phyloP scores from a whole-genome alignment of 2,797 vertebrate species.

The Carcharodon carcharias region DNA sequence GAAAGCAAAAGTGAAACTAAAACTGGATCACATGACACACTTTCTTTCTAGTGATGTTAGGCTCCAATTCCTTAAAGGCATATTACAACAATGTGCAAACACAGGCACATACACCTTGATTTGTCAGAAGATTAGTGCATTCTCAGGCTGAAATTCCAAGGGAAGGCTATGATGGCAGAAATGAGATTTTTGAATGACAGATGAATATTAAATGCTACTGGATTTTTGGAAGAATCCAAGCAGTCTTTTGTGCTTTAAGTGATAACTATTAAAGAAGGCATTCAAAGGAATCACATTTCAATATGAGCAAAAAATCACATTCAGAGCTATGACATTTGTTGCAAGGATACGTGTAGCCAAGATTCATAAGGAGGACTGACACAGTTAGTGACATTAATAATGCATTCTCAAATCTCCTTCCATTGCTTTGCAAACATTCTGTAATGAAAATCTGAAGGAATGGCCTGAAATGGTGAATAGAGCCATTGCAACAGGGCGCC shows the following conservation, averaged over 20 bases:
- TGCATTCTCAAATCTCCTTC: background rate
- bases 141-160: background rate
- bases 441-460: background rate
- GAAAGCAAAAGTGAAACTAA: too few relatives aligned
- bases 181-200: background rate
- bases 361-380: background rate
- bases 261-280: background rate
- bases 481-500: background rate
- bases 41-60: too few relatives aligned
- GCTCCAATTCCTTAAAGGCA: too few relatives aligned
- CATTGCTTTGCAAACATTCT: background rate
- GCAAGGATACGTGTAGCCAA: background rate
- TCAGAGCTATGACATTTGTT: background rate
- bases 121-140: background rate
- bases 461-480: background rate
- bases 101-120: background rate
- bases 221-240: background rate
- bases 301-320: background rate
- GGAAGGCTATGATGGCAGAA: background rate
- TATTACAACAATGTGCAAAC: background rate
- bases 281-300: background rate
- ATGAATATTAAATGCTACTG: background rate
- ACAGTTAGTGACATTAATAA: background rate
- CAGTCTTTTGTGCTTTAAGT: background rate
- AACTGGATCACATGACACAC: too few relatives aligned